A percentile compares a stretch with the other conserved stretches of the same genome.
Conservation (phyloP, 1,140 invertebrate genomes). For the Streblospio benedicti region DNA sequence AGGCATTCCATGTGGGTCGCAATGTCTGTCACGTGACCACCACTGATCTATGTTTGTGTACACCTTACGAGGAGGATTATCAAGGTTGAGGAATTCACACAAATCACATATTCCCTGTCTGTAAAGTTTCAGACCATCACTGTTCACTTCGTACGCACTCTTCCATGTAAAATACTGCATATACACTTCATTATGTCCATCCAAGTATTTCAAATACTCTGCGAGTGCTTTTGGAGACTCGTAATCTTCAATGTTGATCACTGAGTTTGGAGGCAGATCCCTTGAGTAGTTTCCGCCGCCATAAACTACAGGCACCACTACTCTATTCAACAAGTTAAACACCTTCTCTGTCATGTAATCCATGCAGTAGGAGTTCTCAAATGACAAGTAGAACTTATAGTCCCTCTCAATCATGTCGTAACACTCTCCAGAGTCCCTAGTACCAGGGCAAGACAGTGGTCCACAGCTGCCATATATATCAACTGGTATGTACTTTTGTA, state of each 20-base stretch:
- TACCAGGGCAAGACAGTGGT: constrained; percentile 42
- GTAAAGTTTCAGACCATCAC: too few relatives aligned
- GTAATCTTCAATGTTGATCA: constrained; percentile 44
- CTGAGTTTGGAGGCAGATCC: constrained; percentile 35
- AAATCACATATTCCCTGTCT: too few relatives aligned
- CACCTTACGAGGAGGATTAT: too few relatives aligned
- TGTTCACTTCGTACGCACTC: constrained; percentile 37
- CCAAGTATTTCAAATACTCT: constrained; percentile 50
- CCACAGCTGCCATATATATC: constrained; percentile 62
- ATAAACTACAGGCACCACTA: constrained; percentile 41
- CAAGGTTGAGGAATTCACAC: too few relatives aligned
- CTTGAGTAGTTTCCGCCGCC: constrained; percentile 46
- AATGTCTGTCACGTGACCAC: too few relatives aligned
- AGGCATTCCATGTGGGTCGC: too few relatives aligned
- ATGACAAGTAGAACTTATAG: constrained; percentile 96
- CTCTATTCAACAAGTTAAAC: constrained; percentile 37
- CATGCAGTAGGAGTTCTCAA: constrained; percentile 53
- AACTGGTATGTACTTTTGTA: constrained; percentile 52
- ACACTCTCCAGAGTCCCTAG: constrained; percentile 50
- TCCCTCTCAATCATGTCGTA: constrained; percentile 70
- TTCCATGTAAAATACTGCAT: constrained; percentile 87
- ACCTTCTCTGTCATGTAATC: constrained; percentile 53
- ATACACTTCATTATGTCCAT: constrained; percentile 76
- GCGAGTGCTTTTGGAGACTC: constrained; percentile 34
- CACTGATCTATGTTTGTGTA: too few relatives aligned